Conservation (phyloP, 2,888 invertebrate species). For the Rhagonycha lutea region DNA sequence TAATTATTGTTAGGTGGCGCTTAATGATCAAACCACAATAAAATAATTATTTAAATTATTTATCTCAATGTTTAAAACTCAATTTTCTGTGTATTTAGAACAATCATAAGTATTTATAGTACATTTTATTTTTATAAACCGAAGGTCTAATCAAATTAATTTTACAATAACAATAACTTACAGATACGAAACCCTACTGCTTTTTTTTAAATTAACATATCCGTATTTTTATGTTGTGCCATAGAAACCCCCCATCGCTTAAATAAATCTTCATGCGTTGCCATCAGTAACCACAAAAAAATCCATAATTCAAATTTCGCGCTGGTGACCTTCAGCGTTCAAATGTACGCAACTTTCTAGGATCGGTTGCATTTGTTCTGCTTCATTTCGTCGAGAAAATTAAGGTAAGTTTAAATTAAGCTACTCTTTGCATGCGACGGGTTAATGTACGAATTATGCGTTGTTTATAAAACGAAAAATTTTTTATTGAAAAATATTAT, state of each 20-base stretch:
- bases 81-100: too few relatives aligned
- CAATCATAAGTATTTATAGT: too few relatives aligned
- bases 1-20: background rate
- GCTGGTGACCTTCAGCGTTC: constrained; percentile 1
- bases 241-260: background rate
- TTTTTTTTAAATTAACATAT: background rate
- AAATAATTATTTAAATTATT: too few relatives aligned
- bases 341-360: background rate
- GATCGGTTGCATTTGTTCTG: background rate
- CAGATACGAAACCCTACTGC: background rate
- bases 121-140: too few relatives aligned
- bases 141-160: too few relatives aligned
- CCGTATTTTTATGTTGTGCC: too few relatives aligned
- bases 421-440: background rate
- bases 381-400: background rate
- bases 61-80: too few relatives aligned
- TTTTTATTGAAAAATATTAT: background rate
- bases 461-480: background rate
- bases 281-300: background rate
- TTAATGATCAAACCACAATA: background rate
- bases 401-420: background rate
- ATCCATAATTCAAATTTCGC: constrained; percentile 5
- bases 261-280: background rate
- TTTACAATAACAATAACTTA: background rate
- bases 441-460: background rate